Evolutionary conservation across 2,888 invertebrate genomes (phyloP), one percentile per base, ranked within the genome.

Genomic region (Notocelia uddmanniana): DNA sequence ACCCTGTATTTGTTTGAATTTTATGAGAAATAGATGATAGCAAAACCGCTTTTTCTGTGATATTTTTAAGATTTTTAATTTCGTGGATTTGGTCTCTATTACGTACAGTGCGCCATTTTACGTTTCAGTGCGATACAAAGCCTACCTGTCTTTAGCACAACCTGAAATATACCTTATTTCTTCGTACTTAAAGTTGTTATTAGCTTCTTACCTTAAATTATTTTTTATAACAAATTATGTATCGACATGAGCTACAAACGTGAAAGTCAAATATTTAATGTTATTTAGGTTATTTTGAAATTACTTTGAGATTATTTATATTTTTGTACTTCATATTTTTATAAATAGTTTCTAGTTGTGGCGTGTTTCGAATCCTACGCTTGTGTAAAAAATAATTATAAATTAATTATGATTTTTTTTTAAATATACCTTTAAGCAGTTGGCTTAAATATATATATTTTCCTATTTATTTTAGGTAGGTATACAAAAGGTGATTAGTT

Each of bases 271-370:
- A 75, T 74, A 80, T 80, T 81, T 76, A 77, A 77, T 74, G 76
- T 75, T 79, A 82, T 83, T 85, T 87, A 86, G 84, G 85, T 81
- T 85, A 85, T 82, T 85, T 87, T 92, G 91, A 93, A 93, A 93
- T 93, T 92, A 92, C 89, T 82, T 79, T 92, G 93, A 93, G 93
- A 93, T 93, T 93, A 93, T 87, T 84, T 82, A 85, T 83, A 84
- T 89, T 86, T 77, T 74, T 66, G 79, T 86, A 86, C 90, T 89
- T 85, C 88, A 88, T 88, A 90, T 90, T 86, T 88, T 83, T 86
- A 86, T 77, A 87, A 85, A 83, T 89, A 90, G 86, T 83, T 84
- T 81, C 78, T 86, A 86, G 83, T 82, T 80, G 63, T 73, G 78
- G 74, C 80, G 77, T 75, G 72, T 74, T 74, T 64, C 55, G 67